Evolutionary conservation across 2,888 invertebrate species (phyloP), one percentile per base, ranked within the genome.

Genomic region (Iselma pallidipennis): DNA sequence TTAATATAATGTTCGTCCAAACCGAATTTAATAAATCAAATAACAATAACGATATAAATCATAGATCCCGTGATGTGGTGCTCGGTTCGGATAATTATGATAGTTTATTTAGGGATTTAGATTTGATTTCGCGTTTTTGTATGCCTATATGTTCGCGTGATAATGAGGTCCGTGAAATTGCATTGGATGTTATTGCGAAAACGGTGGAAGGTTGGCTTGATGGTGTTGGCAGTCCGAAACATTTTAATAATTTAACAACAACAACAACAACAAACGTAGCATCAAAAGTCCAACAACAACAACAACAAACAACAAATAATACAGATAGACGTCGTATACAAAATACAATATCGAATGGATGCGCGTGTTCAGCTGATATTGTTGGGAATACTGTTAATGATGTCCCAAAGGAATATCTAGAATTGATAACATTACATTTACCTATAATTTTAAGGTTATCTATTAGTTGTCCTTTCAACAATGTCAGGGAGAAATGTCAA

Each of bases 381-480:
- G 81, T 82, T 48, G 83, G 82, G 29, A 79, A 82, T 65, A 76
- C 79, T 77, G 55, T 78, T 14, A 69, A 71, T 52, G 80, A 80
- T 55, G 74, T 79, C 66, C 80, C 84, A 12, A 82, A 82, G 71
- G 84, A 85, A 74, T 84, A 85, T 66, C 74, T 84, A 67, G 84
- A 84, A 57, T 77, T 85, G 67, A 84, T 85, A 56, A 82, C 83
- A 49, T 75, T 85, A 55, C 85, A 86, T 76, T 79, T 87, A 65
- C 86, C 86, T 29, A 86, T 86, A 69, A 83, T 87, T 68, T 78
- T 87, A 54, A 80, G 86, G 70, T 81, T 87, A 58, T 84, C 85
- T 57, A 81, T 85, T 68, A 84, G 85, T 76, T 87, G 87, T 74
- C 87, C 87, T 6, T 87, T 86, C 70, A 81, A 83, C 66, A 86